Evolutionary conservation across 2,888 invertebrate species (phyloP).

Genomic region (Euclidia mi): DNA sequence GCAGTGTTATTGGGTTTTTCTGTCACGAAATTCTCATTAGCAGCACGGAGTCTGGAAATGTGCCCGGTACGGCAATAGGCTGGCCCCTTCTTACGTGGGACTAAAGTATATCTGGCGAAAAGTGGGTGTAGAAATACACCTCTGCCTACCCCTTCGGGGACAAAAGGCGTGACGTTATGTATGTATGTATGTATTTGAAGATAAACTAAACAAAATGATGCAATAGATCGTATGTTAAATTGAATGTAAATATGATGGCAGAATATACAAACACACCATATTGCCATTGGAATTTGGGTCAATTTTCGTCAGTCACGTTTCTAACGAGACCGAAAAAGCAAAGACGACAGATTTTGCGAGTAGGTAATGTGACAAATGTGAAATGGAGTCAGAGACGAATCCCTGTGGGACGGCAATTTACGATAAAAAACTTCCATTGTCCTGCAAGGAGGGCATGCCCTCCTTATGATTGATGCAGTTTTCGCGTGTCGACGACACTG

Average conservation of each 20-base stretch:
- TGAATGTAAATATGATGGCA: conserved; percentile 13
- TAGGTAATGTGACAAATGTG: conserved; percentile 71
- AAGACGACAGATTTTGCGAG: conserved; percentile 43
- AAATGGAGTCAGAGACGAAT: conserved; percentile 64
- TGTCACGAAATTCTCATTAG: no score
- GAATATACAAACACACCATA: conserved; percentile 27
- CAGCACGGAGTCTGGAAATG: no score
- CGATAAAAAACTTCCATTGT: conserved; percentile 76
- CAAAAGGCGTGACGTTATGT: no score
- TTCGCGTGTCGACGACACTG: conserved; percentile 73
- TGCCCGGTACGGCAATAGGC: no score
- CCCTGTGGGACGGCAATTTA: conserved; percentile 62
- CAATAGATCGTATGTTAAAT: not conserved
- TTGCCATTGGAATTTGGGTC: conserved; percentile 31
- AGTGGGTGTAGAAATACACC: no score
- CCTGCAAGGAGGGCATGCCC: no score
- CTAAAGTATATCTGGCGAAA: no score
- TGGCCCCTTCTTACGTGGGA: no score
- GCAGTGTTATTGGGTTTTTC: no score
- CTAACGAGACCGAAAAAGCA: conserved; percentile 42
- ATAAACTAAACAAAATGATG: conserved; percentile 1
- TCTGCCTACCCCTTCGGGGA: no score
- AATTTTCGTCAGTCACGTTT: conserved; percentile 45
- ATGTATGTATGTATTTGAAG: conserved; percentile 38
- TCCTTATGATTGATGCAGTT: conserved; percentile 79